A percentile compares a stretch with the other conserved stretches of the same genome.
These are phyloP conservation scores for Thunnus albacares DNA, from an alignment of 2,797 vertebrate species.

Conservation along the genomic window DNA sequence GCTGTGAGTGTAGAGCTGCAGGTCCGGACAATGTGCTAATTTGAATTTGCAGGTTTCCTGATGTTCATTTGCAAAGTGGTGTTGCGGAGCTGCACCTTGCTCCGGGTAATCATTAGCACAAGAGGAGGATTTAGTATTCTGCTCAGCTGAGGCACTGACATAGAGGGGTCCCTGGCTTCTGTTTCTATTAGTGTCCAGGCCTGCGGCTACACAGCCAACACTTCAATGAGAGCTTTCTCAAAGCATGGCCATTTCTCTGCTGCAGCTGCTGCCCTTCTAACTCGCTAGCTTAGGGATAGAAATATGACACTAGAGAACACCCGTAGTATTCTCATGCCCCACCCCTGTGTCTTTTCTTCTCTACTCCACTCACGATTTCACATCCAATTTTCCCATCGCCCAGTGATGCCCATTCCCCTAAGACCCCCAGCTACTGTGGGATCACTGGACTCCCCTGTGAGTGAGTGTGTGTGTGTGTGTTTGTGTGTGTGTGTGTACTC, in stretches of 20 bases:
- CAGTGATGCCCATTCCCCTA: conserved; percentile 71
- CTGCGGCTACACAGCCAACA: conserved; percentile 71
- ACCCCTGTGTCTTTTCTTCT: conserved; percentile 53
- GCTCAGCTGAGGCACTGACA: conserved; percentile 71
- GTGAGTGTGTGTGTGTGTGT: conserved; percentile 43
- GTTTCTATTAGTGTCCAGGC: conserved; percentile 79
- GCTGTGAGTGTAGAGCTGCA: conserved; percentile 22
- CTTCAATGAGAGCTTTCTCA: conserved; percentile 74
- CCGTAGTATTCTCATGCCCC: conserved; percentile 63
- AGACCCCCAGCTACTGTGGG: conserved; percentile 67
- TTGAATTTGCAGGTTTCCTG: conserved; percentile 72
- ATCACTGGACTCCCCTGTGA: conserved; percentile 67
- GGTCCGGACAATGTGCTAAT: conserved; percentile 70
- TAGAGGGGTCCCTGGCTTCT: conserved; percentile 73
- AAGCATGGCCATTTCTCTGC: conserved; percentile 64
- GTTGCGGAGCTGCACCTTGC: conserved; percentile 71
- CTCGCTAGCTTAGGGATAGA: conserved; percentile 70
- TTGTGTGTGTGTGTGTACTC: conserved; percentile 37
- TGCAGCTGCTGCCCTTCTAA: conserved; percentile 72
- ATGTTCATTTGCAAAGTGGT: conserved; percentile 73
- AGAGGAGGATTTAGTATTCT: conserved; percentile 77
- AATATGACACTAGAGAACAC: conserved; percentile 74
- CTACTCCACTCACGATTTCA: conserved; percentile 70
- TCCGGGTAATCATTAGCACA: conserved; percentile 80
- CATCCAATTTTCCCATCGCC: conserved; percentile 77